These are phyloP conservation scores for Bombus haemorrhoidalis DNA, from an alignment of 1,140 invertebrate genomes.

Conservation along the genomic window DNA sequence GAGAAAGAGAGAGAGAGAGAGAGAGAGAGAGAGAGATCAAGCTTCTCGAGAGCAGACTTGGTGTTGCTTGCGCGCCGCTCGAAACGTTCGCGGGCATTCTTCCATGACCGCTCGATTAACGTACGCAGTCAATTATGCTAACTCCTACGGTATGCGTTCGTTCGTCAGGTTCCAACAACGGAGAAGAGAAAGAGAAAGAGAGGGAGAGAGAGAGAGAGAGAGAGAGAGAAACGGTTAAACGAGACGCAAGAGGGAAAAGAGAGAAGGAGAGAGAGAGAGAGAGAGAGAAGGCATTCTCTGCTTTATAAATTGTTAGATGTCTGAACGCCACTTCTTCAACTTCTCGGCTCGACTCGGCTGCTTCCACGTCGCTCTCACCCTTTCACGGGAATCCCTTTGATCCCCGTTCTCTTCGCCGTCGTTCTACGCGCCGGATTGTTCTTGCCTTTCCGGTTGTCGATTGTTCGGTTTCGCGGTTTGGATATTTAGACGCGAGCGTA, in stretches of 20 bases:
- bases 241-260: neutral
- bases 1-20: neutral
- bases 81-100: slow-evolving; percentile 61
- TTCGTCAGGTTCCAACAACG: slow-evolving; percentile 18
- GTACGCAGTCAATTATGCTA: slow-evolving; percentile 67
- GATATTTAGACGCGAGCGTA: neutral
- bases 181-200: neutral
- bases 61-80: slow-evolving; percentile 16
- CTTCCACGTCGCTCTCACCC: slow-evolving; percentile 10
- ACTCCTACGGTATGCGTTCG: slow-evolving; percentile 55
- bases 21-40: neutral
- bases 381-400: slow-evolving; percentile 40
- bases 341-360: slow-evolving; percentile 27
- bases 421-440: slow-evolving; percentile 2
- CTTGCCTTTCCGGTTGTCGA: neutral
- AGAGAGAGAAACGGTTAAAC: no score
- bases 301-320: slow-evolving; percentile 49
- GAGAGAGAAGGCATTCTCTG: slow-evolving; percentile 9
- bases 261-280: neutral
- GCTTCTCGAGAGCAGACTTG: neutral
- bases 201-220: no score
- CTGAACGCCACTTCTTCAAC: slow-evolving; percentile 41
- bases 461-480: slow-evolving; percentile 22
- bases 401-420: neutral
- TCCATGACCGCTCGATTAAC: slow-evolving; percentile 64